Conservation (phyloP, 2,888 invertebrate genomes). For the Ptilodon capucinus region DNA sequence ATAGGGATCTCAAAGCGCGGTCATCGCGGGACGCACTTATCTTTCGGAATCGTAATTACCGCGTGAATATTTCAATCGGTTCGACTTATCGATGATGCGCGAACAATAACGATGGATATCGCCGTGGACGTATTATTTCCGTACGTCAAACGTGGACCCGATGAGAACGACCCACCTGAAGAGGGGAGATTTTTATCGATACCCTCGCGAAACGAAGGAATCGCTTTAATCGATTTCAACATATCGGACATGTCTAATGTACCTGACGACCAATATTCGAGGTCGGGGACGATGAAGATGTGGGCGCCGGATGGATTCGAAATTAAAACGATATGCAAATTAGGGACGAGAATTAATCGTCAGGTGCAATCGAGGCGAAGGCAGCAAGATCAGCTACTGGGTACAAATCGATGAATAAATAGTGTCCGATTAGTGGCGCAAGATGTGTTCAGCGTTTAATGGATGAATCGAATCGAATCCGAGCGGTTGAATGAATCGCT, state of each 20-base stretch:
- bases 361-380: conserved; percentile 68
- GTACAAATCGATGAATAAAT: conserved; percentile 78
- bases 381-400: conserved; percentile 67
- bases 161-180: conserved; percentile 57
- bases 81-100: conserved; percentile 67
- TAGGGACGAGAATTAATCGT: conserved; percentile 69
- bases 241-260: conserved; percentile 51
- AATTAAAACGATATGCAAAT: conserved; percentile 81
- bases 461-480: conserved; percentile 62
- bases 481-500: conserved; percentile 60
- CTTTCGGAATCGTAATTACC: conserved; percentile 72
- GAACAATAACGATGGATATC: conserved; percentile 71
- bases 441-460: conserved; percentile 64
- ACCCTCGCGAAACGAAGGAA: conserved; percentile 59
- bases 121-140: conserved; percentile 63
- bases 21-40: conserved; percentile 58
- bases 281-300: conserved; percentile 68
- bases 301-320: conserved; percentile 76
- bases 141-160: conserved; percentile 56
- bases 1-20: conserved; percentile 53
- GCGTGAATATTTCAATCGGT: conserved; percentile 76
- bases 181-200: conserved; percentile 59
- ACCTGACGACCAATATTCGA: conserved; percentile 69
- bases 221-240: conserved; percentile 74
- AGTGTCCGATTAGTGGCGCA: conserved; percentile 67